phyloP scores from a whole-genome alignment of 1,140 invertebrate genomes.

The Drosophila busckii region DNA sequence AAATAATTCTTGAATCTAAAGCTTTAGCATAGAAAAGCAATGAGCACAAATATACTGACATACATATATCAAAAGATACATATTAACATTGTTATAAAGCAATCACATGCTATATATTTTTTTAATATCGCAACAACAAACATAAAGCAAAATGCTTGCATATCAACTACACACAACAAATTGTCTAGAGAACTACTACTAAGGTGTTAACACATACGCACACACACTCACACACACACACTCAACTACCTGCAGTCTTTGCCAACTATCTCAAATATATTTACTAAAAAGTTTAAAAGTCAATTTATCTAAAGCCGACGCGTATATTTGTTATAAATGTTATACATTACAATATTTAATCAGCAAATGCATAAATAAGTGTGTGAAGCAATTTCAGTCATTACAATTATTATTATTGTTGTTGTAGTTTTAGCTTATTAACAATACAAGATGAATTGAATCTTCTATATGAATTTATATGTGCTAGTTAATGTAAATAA shows the following conservation, averaged over 20 bases:
- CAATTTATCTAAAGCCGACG: slow-evolving; percentile 48
- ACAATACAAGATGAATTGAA: no score
- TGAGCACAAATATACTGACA: neutral
- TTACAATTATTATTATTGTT: slow-evolving; percentile 64
- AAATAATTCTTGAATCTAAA: no score
- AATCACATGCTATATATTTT: no score
- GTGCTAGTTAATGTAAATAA: slow-evolving; percentile 49
- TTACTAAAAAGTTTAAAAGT: slow-evolving; percentile 29
- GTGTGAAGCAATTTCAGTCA: slow-evolving; percentile 47
- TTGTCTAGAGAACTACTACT: slow-evolving; percentile 68
- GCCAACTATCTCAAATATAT: neutral
- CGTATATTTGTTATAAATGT: slow-evolving; percentile 21
- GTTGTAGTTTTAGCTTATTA: slow-evolving; percentile 59
- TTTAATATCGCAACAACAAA: no score
- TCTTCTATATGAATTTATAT: slow-evolving; percentile 38
- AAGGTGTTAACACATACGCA: slow-evolving; percentile 60
- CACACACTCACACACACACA: slow-evolving; percentile 21
- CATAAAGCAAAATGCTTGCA: neutral
- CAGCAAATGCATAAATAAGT: slow-evolving; percentile 18
- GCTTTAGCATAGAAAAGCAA: no score
- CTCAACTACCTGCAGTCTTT: slow-evolving; percentile 2
- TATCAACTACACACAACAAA: slow-evolving; percentile 4
- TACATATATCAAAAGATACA: slow-evolving; percentile 2
- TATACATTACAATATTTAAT: slow-evolving; percentile 17
- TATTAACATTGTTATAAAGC: no score